Evolutionary conservation across 2,888 invertebrate genomes (phyloP), one percentile per base, ranked within the genome.

Genomic region (Tricholauxania praeusta): DNA sequence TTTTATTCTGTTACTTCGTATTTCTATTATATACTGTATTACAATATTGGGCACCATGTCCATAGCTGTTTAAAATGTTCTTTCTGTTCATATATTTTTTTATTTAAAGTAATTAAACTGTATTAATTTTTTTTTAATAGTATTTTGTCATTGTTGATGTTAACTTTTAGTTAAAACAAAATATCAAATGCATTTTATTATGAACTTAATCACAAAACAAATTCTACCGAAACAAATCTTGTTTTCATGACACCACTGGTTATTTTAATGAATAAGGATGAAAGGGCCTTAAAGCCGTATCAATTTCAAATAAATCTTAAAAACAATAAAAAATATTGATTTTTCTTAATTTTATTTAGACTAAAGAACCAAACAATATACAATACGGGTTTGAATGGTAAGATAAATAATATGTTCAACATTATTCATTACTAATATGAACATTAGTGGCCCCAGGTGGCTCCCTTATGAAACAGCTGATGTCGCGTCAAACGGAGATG

Each of bases 121-220:
- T 65, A 28, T 66, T 63, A 48, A 57, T 22, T 32, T 67, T 48
- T 65, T 32, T 72, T 60, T 57, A 60, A 10, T 28, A n/a, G 6
- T 60, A 28, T 76, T 51, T 32, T 63, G 48, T 53, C 63, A 63
- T 70, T 70, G 70, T 63, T 55, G 48, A 59, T 77, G 77, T 67
- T 79, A 76, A 79, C 39, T 63, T 62, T 69, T 63, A 52, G 28
- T 62, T 70, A 62, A 70, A 75, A 68, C 63, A 62, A 74, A 63
- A 68, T 71, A 77, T 62, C 53, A 52, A 59, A 74, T 78, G 78
- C 78, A 78, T 78, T 78, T 78, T 75, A 77, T 63, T 75, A 74
- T 75, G 71, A 76, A 78, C 71, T 71, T 67, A 76, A 74, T 79
- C 72, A 72, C 72, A 70, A 63, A 70, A 52, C 68, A 75, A 75